Base-by-base conservation (phyloP, 2,888 invertebrate genomes). In the Actias luna region DNA sequence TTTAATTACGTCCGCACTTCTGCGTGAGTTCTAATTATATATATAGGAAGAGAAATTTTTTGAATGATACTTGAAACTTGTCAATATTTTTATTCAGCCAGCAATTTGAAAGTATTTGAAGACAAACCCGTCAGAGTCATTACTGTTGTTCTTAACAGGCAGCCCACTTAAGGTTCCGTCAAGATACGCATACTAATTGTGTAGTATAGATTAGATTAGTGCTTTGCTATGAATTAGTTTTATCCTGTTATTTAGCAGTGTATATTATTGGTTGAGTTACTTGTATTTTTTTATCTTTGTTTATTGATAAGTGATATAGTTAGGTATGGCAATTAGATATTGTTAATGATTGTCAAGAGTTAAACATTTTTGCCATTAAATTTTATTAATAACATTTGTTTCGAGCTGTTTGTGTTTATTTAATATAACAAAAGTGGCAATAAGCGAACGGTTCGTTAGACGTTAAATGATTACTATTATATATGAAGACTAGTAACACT, bases 301-400 rank as follows among this genome's bases (percentile, higher is more conserved):
- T n/a, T 55, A n/a, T 29, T 18, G 55, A 55, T 55, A 55, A 55
- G 22, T 46, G 14, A 50, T 25, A 50, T 50, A 16, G 2, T 39
- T 50, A 50, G 46, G 46, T 50, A 25, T 25, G 46, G 46, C 46
- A 50, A 50, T 50, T 50, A 50, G 46, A 50, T 50, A 50, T 25
- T 50, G 46, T 50, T 50, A 25, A 25, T 12, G 22, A 50, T 50
- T 50, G 22, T 12, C 10, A 50, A 14, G 22, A 50, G 5, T 50
- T 8, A 22, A 50, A 50, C 25, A 25, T 10, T 25, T 50, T 50
- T 50, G 10, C 14, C 12, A 22, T 50, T 50, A 50, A 22, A 50
- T 25, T 25, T 4, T 2, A 8, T 50, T 12, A 25, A 25, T 25
- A 14, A 50, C 22, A 10, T 25, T 22, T 22, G 3, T 46, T 22